Base-by-base conservation (phyloP, 2,888 invertebrate genomes). In the Callinectes sapidus region DNA sequence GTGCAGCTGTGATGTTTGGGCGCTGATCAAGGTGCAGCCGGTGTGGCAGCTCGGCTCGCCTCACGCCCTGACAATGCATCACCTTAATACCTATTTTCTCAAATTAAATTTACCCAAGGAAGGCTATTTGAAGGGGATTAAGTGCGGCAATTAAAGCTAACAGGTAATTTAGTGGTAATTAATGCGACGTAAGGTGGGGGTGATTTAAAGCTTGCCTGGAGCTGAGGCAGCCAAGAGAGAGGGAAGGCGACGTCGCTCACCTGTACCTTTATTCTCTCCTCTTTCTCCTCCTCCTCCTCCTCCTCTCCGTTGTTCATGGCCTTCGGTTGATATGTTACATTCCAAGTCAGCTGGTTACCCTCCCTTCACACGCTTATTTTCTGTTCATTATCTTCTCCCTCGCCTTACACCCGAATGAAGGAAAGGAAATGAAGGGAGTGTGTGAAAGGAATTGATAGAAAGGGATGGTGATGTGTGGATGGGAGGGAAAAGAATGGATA, bases 101-200 rank as follows among this genome's bases (percentile, higher is more conserved):
- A 71, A n/a, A 71, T 71, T 71, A 28, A 71, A 71, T 71, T 71
- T 71, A 71, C 28, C 71, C 71, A 28, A 71, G 23, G 6, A 71
- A 71, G 71, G 28, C 71, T 28, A 71, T 71, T 71, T 71, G 71
- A 71, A 28, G n/a, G 10, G 71, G 23, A 71, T 71, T 71, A 71
- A 71, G 71, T 71, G 71, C 28, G 28, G 71, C 28, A 28, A 71
- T 71, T 71, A 71, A 71, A 28, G 3, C 28, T 28, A 71, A 28
- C 71, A 28, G 71, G 71, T 71, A n/a, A 71, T 71, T 71, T 71
- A 28, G 28, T 13, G 71, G 71, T 71, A 71, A 71, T 71, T 71
- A 71, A 71, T 71, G 71, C 71, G 71, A 71, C 71, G 28, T 10
- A 71, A 71, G 71, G 71, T n/a, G 28, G 5, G 10, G 71, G n/a